Evolutionary conservation across 2,797 vertebrate genomes (phyloP).

Genomic region (Otus scops): DNA sequence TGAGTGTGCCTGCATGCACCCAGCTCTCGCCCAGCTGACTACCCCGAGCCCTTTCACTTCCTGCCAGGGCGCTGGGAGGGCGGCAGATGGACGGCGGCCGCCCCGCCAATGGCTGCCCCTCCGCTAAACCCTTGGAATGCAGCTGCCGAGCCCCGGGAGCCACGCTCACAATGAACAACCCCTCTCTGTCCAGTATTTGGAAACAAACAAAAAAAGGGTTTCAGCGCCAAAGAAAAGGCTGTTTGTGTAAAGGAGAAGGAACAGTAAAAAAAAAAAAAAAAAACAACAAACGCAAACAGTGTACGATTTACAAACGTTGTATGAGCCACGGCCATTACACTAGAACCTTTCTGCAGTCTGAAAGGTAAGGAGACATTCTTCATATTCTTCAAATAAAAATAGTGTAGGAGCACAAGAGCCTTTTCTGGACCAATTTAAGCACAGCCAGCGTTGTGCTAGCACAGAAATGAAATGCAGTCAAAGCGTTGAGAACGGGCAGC

Average conservation of each 20-base stretch:
- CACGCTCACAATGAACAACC: neutral
- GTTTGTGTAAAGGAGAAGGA: neutral
- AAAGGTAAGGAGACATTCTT: neutral
- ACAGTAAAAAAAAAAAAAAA: too few relatives aligned
- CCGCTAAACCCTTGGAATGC: neutral
- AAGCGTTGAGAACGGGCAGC: fast-evolving
- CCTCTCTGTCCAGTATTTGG: neutral
- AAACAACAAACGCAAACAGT: neutral
- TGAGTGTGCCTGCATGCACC: slow-evolving; percentile 74
- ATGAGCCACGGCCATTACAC: neutral
- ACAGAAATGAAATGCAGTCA: neutral
- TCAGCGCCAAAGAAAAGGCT: neutral
- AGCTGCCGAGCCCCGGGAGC: neutral
- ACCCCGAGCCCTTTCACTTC: slow-evolving; percentile 62
- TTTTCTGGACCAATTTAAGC: neutral
- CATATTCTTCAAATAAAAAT: neutral
- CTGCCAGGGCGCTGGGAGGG: slow-evolving; percentile 60
- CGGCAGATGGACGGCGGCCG: neutral
- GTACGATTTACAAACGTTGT: neutral
- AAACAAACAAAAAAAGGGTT: neutral
- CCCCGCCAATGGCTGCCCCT: neutral
- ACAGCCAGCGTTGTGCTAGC: neutral
- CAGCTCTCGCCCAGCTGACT: slow-evolving; percentile 48
- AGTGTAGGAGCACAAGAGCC: neutral
- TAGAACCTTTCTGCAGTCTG: neutral